phyloP scores from a whole-genome alignment of 2,888 invertebrate species.

The Apotomis capreana region DNA sequence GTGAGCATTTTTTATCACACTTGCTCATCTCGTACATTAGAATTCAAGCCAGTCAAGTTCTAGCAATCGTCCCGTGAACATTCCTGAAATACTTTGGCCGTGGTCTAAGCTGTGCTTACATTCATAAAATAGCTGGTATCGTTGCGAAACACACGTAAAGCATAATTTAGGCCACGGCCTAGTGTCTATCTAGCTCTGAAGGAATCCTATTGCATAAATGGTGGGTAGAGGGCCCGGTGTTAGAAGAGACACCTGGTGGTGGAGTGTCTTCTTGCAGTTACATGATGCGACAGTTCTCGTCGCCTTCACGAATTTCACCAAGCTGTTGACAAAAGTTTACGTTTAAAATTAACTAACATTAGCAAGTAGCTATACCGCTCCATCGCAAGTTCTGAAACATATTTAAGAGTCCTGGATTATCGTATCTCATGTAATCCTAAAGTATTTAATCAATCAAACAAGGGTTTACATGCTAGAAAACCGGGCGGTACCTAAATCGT shows the following conservation, averaged over 20 bases:
- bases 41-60: slow-evolving; percentile 23
- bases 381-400: no score
- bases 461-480: no score
- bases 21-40: not conserved
- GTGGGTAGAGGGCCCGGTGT: slow-evolving; percentile 34
- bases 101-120: slow-evolving; percentile 16
- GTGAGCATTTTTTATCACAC: no score
- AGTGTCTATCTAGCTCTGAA: slow-evolving; percentile 1
- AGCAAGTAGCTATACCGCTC: no score
- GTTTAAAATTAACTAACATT: slow-evolving; percentile 10
- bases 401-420: no score
- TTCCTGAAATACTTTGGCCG: slow-evolving; percentile 19
- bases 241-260: slow-evolving; percentile 44
- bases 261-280: slow-evolving; percentile 51
- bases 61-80: slow-evolving; percentile 37
- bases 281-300: slow-evolving; percentile 78
- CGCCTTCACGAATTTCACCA: slow-evolving; percentile 74
- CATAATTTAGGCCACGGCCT: slow-evolving; percentile 28
- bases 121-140: not conserved
- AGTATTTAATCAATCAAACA: no score
- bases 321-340: slow-evolving; percentile 54
- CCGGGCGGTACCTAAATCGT: no score
- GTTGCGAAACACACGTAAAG: not conserved
- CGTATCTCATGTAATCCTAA: no score
- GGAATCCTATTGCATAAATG: slow-evolving; percentile 29